phyloP scores from a whole-genome alignment of 2,888 invertebrate species.

The Lasioglossum oenotherae region DNA sequence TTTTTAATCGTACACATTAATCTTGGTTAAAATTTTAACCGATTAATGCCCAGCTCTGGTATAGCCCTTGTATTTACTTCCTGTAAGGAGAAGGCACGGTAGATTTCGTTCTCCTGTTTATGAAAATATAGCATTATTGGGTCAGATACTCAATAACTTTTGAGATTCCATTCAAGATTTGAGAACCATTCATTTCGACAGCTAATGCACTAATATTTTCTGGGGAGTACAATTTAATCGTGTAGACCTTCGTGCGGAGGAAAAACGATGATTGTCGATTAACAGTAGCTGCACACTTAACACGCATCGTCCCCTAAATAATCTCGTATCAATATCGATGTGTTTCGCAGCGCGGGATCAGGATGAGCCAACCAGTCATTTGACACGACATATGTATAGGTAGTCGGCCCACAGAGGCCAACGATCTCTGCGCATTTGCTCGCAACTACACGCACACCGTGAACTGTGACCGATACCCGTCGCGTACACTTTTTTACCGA shows the following conservation, averaged over 20 bases:
- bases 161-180: no score
- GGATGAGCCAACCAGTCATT: slow-evolving; percentile 33
- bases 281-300: slow-evolving; percentile 18
- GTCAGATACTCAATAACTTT: no score
- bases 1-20: no score
- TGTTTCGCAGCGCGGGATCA: slow-evolving; percentile 35
- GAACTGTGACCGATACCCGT: not conserved
- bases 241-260: not conserved
- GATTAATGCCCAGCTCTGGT: no score
- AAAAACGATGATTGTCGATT: not conserved
- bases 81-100: no score
- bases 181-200: no score
- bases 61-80: no score
- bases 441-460: not conserved
- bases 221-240: not conserved
- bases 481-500: slow-evolving; percentile 1
- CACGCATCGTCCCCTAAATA: slow-evolving; percentile 2
- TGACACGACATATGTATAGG: slow-evolving; percentile 16
- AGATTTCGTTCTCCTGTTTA: no score
- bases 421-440: slow-evolving; percentile 39
- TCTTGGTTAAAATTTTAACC: no score
- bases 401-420: slow-evolving; percentile 32
- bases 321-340: slow-evolving; percentile 33
- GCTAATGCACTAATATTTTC: not conserved
- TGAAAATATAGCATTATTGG: no score